Evolutionary conservation across 2,888 invertebrate species (phyloP), one percentile per base, ranked within the genome.

Genomic region (Cantharis rustica): DNA sequence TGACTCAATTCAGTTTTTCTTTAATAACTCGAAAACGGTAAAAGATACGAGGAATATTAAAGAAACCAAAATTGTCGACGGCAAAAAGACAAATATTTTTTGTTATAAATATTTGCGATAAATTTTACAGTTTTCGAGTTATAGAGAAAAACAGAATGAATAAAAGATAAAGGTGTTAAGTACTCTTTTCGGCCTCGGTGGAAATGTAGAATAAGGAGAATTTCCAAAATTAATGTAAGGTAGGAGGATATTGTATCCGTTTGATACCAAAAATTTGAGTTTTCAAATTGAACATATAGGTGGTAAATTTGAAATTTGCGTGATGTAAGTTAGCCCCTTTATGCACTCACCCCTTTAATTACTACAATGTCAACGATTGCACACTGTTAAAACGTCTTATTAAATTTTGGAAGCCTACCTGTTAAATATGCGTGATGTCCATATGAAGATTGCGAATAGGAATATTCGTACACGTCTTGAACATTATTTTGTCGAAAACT

Each of bases 401-500:
- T 47, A n/a, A 47, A 47, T 47, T n/a, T 47, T 7, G n/a, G n/a
- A 47, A 47, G n/a, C 7, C 62, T 71, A 77, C 76, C 76, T 68
- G 64, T 61, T 47, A 77, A 16, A 69, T 74, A 77, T 3, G 76
- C 13, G n/a, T 73, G 73, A 73, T 76, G 72, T 16, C 62, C 76
- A 63, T 77, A 77, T 10, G 74, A 71, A 10, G 74, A 74, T 64
- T 77, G 73, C 1, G 73, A 74, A 69, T 71, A 77, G 15, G 76
- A 68, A 73, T 74, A 77, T 16, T 77, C 73, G 63, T 77, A 77
- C 16, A 77, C 73, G 16, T 77, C 76, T 63, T 77, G 76, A 62
- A 16, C 61, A 69, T 68, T 76, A 17, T 68, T 77, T 71, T 77
- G 76, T 31, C 76, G 10, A 74, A 74, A 77, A 17, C 73, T 68